Evolutionary conservation across 2,113 vertebrate species (phyloP).

Genomic region (Climacteris rufus): DNA sequence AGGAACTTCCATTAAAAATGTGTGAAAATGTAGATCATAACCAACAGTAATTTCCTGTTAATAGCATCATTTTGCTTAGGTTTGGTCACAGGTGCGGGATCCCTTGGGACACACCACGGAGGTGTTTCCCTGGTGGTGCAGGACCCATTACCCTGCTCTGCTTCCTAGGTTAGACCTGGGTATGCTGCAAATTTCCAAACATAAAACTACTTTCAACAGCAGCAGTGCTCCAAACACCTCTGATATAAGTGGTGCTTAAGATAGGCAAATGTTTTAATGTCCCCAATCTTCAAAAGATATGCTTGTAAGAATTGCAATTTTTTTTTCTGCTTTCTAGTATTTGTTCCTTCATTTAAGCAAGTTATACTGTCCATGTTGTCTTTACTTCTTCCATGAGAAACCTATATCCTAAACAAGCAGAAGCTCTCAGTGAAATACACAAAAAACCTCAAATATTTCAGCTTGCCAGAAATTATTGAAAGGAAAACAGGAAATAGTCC

Average conservation of each 20-base stretch:
- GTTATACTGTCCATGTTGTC: not conserved
- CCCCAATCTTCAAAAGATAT: not conserved
- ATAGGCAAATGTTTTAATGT: not conserved
- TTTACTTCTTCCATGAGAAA: not conserved
- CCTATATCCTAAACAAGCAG: not conserved
- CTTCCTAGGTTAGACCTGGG: not conserved
- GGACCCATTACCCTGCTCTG: fast-evolving
- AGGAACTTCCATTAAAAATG: not conserved
- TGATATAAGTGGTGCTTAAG: not conserved
- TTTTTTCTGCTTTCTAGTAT: not conserved
- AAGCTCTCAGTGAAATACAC: not conserved
- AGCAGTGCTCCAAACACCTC: not conserved
- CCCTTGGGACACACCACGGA: fast-evolving
- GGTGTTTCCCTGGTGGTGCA: not conserved
- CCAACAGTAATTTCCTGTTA: not conserved
- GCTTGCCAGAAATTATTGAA: constrained; percentile 3
- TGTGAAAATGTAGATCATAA: not conserved
- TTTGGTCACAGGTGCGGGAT: fast-evolving
- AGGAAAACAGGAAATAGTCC: not conserved
- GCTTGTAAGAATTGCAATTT: not conserved
- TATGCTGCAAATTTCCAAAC: not conserved
- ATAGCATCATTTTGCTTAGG: not conserved
- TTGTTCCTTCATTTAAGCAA: not conserved
- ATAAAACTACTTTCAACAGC: not conserved
- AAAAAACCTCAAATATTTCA: not conserved